These are phyloP conservation scores for Melanotaenia nigrans DNA, from an alignment of 2,797 vertebrate genomes.

Conservation along the genomic window DNA sequence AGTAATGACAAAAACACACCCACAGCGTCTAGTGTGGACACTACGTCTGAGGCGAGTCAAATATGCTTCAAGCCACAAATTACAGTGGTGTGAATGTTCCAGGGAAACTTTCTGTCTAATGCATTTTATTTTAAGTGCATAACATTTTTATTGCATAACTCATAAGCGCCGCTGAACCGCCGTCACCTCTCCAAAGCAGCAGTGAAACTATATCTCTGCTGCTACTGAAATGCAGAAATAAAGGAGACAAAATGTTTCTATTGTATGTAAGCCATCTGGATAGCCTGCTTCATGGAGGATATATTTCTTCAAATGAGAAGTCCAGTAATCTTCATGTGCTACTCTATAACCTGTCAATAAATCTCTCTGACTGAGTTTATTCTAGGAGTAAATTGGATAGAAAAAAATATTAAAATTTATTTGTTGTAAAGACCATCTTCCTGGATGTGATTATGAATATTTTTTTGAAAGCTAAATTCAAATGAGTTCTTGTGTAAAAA, in stretches of 20 bases:
- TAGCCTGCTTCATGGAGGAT: neutral
- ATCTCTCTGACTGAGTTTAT: neutral
- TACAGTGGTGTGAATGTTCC: slow-evolving; percentile 27
- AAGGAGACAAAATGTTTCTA: slow-evolving; percentile 6
- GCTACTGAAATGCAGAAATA: slow-evolving; percentile 7
- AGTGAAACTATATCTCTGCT: slow-evolving; percentile 21
- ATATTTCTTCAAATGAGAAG: neutral
- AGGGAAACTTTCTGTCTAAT: slow-evolving; percentile 39
- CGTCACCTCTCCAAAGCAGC: slow-evolving; percentile 8
- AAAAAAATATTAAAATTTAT: neutral
- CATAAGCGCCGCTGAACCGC: slow-evolving; percentile 11
- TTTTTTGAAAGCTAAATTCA: slow-evolving; percentile 7
- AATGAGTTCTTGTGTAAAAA: neutral
- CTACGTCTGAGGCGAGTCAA: slow-evolving; percentile 27
- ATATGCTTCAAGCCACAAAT: slow-evolving; percentile 26
- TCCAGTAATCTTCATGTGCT: no score
- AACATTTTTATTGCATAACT: slow-evolving; percentile 34
- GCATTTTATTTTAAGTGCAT: slow-evolving; percentile 37
- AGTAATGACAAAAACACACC: slow-evolving; percentile 44
- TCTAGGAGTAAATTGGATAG: neutral
- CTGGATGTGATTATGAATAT: neutral
- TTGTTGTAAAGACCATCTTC: neutral
- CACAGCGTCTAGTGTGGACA: slow-evolving; percentile 25
- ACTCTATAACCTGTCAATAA: neutral
- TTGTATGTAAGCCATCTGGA: slow-evolving; percentile 4